These are phyloP conservation scores for Mesochorus sp. DNA, from an alignment of 2,888 invertebrate species.

Conservation along the genomic window DNA sequence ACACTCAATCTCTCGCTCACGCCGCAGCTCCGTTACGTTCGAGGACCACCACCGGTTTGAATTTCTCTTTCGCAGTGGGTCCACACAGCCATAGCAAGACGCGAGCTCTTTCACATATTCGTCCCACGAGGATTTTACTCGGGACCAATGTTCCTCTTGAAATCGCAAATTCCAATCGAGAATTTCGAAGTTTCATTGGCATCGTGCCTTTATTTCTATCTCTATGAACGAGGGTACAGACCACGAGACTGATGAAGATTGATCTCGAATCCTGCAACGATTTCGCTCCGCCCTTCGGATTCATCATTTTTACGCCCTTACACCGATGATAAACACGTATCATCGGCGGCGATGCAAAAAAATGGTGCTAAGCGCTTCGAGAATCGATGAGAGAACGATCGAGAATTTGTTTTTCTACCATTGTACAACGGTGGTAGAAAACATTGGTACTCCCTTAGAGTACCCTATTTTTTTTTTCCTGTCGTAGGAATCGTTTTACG, in stretches of 20 bases:
- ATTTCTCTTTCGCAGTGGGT: constrained; percentile 38
- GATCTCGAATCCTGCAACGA: constrained; percentile 28
- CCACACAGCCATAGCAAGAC: neutral
- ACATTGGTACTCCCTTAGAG: constrained; percentile 32
- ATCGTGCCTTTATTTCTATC: neutral
- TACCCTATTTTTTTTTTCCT: constrained; percentile 21
- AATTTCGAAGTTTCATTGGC: constrained; percentile 24
- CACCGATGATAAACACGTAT: neutral
- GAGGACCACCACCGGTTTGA: constrained; percentile 92
- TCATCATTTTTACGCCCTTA: neutral
- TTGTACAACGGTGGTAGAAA: too few relatives aligned
- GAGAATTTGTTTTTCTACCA: too few relatives aligned
- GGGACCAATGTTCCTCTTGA: neutral
- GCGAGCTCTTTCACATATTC: too few relatives aligned
- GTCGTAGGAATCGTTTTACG: constrained; percentile 36
- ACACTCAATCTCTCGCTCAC: constrained; percentile 89
- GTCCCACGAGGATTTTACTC: neutral
- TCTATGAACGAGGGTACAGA: neutral
- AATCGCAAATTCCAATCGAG: constrained; percentile 13
- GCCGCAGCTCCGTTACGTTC: constrained; percentile 92
- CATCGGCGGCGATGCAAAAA: neutral
- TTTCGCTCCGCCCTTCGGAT: constrained; percentile 21
- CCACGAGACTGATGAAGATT: constrained; percentile 18
- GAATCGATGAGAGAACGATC: constrained; percentile 31
- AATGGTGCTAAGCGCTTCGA: neutral